These are phyloP conservation scores for Eupithecia centaureata DNA, from an alignment of 2,888 invertebrate species.

Conservation along the genomic window DNA sequence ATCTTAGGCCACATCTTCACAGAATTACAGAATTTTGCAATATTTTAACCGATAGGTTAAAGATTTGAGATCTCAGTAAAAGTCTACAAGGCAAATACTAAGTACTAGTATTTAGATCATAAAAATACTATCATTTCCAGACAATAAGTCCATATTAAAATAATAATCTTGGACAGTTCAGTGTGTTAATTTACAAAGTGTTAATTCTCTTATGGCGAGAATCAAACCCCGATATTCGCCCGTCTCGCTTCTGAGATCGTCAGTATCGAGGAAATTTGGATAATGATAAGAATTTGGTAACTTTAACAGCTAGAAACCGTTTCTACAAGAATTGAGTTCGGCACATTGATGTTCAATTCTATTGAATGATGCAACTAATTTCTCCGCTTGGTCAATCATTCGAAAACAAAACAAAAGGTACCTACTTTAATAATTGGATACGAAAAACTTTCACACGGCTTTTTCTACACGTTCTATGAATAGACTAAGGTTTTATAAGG, in stretches of 20 bases:
- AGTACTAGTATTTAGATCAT: no score
- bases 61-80: no score
- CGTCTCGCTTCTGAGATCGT: no score
- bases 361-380: constrained; percentile 61
- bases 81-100: no score
- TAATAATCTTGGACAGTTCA: no score
- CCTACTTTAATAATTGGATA: constrained; percentile 55
- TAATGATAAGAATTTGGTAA: not conserved
- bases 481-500: not conserved
- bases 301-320: not conserved
- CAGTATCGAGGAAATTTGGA: no score
- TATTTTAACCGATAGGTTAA: not conserved
- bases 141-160: not conserved
- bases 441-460: constrained; percentile 53
- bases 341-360: constrained; percentile 25
- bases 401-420: constrained; percentile 71
- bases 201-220: no score
- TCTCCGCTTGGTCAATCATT: constrained; percentile 64
- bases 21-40: no score
- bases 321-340: not conserved
- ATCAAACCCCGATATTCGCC: no score
- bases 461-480: constrained; percentile 7
- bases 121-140: not conserved
- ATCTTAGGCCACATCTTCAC: no score
- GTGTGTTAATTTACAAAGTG: no score